A percentile compares a stretch with the other conserved stretches of the same genome.
These are phyloP conservation scores for Zaprionus davidi DNA, from an alignment of 1,140 invertebrate species.

Conservation along the genomic window DNA sequence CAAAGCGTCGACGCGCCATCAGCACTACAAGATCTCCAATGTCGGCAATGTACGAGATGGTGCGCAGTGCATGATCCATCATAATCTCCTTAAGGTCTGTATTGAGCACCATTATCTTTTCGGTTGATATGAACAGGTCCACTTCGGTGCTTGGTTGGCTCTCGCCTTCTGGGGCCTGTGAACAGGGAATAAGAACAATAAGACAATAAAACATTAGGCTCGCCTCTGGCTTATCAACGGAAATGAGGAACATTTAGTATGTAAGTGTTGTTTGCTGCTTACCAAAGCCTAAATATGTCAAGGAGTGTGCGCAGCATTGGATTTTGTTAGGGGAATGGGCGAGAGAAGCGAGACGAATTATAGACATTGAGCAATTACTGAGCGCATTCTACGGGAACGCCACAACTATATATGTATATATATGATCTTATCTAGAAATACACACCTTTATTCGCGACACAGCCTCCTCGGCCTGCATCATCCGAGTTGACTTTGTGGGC, in stretches of 20 bases:
- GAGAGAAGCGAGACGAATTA: constrained; percentile 53
- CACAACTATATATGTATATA: neutral
- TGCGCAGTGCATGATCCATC: constrained; percentile 99
- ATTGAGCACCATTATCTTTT: constrained; percentile 99
- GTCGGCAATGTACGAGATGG: constrained; percentile 99
- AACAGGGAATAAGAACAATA: constrained; percentile 32
- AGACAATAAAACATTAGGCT: neutral
- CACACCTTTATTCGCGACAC: constrained; percentile 99
- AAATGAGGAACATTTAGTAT: constrained; percentile 8
- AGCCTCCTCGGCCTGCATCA: constrained; percentile 99
- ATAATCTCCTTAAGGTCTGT: constrained; percentile 99
- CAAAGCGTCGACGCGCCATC: constrained; percentile 97
- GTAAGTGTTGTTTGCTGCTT: constrained; percentile 41
- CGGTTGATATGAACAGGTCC: constrained; percentile 99
- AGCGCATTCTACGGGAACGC: constrained; percentile 31
- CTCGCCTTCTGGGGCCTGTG: constrained; percentile 98
- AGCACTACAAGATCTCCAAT: constrained; percentile 99
- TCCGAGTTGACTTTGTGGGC: constrained; percentile 98
- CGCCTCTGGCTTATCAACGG: neutral
- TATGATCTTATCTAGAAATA: neutral
- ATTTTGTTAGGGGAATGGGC: constrained; percentile 17
- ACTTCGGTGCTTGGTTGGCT: constrained; percentile 99
- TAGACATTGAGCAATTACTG: constrained; percentile 22
- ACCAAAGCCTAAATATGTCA: constrained; percentile 70
- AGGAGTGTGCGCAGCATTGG: constrained; percentile 59